A percentile compares a stretch with the other conserved stretches of the same genome.
phyloP scores from a whole-genome alignment of 2,797 vertebrate species.

The Dromococcyx pavoninus region DNA sequence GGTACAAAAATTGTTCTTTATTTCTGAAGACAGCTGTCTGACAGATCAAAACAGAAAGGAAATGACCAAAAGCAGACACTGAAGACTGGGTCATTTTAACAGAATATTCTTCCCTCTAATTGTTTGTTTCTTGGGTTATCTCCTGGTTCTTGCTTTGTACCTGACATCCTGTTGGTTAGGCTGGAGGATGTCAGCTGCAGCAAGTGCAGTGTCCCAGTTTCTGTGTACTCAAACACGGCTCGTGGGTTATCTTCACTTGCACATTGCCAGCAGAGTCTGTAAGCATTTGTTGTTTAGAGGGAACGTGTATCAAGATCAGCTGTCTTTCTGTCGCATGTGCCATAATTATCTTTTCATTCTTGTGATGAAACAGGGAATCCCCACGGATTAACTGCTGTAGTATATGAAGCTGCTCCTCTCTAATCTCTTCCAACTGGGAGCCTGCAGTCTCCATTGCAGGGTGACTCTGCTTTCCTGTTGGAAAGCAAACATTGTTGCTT shows the following conservation, averaged over 20 bases:
- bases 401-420: not conserved
- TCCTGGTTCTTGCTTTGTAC: not conserved
- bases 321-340: not conserved
- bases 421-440: not conserved
- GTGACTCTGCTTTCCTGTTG: not conserved
- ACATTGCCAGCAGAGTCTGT: not conserved
- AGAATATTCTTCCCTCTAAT: not conserved
- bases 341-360: not conserved
- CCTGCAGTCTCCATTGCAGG: not conserved
- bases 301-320: not conserved
- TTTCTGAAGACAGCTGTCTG: conserved; percentile 44
- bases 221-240: not conserved
- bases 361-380: not conserved
- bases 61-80: not conserved
- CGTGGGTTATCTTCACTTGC: not conserved
- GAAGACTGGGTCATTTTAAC: not conserved
- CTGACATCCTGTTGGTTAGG: not conserved
- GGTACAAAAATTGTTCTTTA: not conserved
- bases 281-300: not conserved
- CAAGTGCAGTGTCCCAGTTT: not conserved
- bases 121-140: not conserved
- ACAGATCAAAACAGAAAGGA: not conserved
- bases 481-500: not conserved
- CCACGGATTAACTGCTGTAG: not conserved
- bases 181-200: not conserved